Base-by-base conservation (phyloP, 2,888 invertebrate species). In the Eugnorisma glareosa region DNA sequence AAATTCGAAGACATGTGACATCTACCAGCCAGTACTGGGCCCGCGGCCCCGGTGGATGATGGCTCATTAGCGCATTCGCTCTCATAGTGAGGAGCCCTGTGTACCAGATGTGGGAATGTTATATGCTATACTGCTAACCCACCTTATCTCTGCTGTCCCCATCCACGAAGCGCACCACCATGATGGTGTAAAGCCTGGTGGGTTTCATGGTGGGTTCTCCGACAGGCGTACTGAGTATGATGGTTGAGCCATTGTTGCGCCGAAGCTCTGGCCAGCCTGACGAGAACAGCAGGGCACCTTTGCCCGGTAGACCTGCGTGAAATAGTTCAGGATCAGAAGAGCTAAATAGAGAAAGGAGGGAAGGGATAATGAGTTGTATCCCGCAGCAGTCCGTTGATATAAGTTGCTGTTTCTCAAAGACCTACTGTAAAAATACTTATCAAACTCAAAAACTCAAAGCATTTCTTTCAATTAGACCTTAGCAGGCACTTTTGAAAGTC, bases 211-310 rank as follows among this genome's bases (percentile, higher is more conserved):
- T 96, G 35, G 94, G 94, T 68, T 94, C 94, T 0, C 95, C 96
- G 1, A 96, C 94, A 0, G 94, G 96, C 0, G 92, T 93, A 88
- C 93, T 93, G 45, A 95, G 92, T 11, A 91, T 86, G 8, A 94
- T 92, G 64, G 88, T 89, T 2, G 92, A 86, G 40, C 94, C 94
- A 81, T 94, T 93, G 0, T 92, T 86, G 89, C 94, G 95, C 5
- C 91, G 94, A 13, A 97, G 93, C 64, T 96, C 93, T 0, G 97
- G 97, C 86, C 97, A 97, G 2, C 96, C 94, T 0, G 95, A 96
- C 0, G 97, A 96, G 87, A 96, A 96, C 1, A 97, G 92, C n/a
- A 97, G 94, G 0, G 97, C 95, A 15, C 94, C 96, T 67, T 95
- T 97, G 79, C 94, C 97, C 75, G 91, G 93, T 0, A 93, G 93